Evolutionary conservation across 2,888 invertebrate genomes (phyloP).

Genomic region (Miltochrista miniata): DNA sequence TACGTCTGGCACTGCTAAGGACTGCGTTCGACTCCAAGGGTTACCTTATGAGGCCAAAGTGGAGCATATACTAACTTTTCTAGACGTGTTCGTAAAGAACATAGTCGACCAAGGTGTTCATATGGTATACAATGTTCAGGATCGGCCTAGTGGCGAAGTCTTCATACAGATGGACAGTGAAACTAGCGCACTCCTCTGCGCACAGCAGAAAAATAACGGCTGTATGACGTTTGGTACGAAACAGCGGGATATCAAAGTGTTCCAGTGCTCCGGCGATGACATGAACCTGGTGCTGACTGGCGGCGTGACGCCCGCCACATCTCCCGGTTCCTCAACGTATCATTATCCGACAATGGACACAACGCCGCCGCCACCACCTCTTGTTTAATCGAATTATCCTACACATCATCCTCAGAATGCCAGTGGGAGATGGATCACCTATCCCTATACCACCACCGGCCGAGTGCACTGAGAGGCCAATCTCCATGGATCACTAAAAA

Average conservation of each 20-base stretch:
- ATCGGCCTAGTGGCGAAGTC: slow-evolving; percentile 99
- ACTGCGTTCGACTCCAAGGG: slow-evolving; percentile 98
- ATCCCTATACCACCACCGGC: no score
- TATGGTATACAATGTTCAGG: slow-evolving; percentile 99
- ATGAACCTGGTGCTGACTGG: slow-evolving; percentile 98
- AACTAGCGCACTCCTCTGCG: slow-evolving; percentile 94
- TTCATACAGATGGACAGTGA: slow-evolving; percentile 99
- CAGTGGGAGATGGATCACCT: no score
- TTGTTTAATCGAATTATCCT: no score
- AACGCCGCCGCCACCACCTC: no score
- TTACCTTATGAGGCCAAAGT: slow-evolving; percentile 99
- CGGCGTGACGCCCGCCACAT: slow-evolving; percentile 88
- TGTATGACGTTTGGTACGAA: slow-evolving; percentile 98
- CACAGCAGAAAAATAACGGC: slow-evolving; percentile 96
- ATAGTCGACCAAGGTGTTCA: slow-evolving; percentile 99
- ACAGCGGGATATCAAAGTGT: slow-evolving; percentile 98
- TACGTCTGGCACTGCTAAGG: slow-evolving; percentile 97
- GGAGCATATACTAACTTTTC: slow-evolving; percentile 98
- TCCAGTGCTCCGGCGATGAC: slow-evolving; percentile 99
- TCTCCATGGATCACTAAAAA: no score
- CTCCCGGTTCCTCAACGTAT: no score
- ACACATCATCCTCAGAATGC: no score
- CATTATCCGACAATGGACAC: no score
- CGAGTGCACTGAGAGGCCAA: no score
- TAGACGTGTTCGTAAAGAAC: slow-evolving; percentile 98